Conservation (phyloP, 2,888 invertebrate genomes). For the Erebia ligea region DNA sequence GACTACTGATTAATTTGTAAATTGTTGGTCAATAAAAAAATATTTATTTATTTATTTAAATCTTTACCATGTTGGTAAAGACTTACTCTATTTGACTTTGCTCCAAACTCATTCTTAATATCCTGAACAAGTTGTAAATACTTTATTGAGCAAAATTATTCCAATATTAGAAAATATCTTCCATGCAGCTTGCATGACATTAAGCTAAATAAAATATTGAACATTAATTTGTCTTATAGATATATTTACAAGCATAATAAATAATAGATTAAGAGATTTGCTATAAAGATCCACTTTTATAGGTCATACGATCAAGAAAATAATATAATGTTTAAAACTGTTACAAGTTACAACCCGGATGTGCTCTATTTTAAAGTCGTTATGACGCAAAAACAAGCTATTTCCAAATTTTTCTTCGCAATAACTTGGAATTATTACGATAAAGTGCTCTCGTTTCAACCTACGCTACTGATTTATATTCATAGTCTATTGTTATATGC, state of each 20-base stretch:
- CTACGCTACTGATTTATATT: constrained; percentile 29
- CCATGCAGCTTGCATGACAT: neutral
- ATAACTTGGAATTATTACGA: constrained; percentile 13
- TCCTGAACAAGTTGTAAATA: no score
- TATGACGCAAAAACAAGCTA: neutral
- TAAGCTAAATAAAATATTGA: neutral
- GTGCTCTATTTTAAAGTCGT: constrained; percentile 5
- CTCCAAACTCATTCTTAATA: no score
- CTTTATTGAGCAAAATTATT: no score
- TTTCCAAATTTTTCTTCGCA: constrained; percentile 10
- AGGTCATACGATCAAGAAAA: constrained; percentile 13
- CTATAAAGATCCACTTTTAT: neutral
- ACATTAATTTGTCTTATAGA: neutral
- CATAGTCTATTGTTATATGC: constrained; percentile 7
- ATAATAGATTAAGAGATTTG: neutral
- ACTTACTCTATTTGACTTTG: no score
- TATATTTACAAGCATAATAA: neutral
- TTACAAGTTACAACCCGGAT: constrained; percentile 12
- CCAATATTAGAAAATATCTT: no score
- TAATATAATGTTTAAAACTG: neutral
- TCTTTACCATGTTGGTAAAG: no score
- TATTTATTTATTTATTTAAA: no score
- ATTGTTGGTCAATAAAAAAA: no score
- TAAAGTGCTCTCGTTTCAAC: constrained; percentile 29
- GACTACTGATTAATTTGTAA: no score